Percentiles rank a stretch among this genome's conserved stretches.
These are phyloP conservation scores for Lucifuga dentata DNA, from an alignment of 2,113 vertebrate genomes.

Conservation along the genomic window DNA sequence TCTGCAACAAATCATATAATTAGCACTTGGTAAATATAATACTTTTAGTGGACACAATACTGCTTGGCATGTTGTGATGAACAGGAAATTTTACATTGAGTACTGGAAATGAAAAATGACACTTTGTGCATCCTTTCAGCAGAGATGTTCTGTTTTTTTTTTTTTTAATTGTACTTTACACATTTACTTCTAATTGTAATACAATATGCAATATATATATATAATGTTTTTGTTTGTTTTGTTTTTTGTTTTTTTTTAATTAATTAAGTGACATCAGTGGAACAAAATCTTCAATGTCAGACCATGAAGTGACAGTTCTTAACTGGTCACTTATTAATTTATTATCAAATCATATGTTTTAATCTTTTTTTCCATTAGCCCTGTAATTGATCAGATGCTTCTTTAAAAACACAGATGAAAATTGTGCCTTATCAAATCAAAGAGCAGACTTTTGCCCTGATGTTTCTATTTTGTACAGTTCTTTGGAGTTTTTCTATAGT, in stretches of 20 bases:
- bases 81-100: not conserved
- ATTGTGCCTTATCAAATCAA: slow-evolving; percentile 85
- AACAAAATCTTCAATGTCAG: not conserved
- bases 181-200: too few relatives aligned
- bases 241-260: not conserved
- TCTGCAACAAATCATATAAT: too few relatives aligned
- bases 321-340: not conserved
- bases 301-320: not conserved
- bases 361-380: slow-evolving; percentile 10
- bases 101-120: slow-evolving; percentile 4
- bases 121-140: too few relatives aligned
- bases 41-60: too few relatives aligned
- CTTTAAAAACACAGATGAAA: slow-evolving; percentile 74
- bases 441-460: slow-evolving; percentile 71
- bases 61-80: too few relatives aligned
- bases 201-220: too few relatives aligned
- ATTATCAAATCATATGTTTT: slow-evolving; percentile 12
- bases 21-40: too few relatives aligned
- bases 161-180: too few relatives aligned
- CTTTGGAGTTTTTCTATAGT: slow-evolving; percentile 63
- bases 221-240: too few relatives aligned
- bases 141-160: not conserved
- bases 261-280: not conserved
- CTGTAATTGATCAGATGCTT: slow-evolving; percentile 10
- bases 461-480: slow-evolving; percentile 67